Conservation (phyloP, 2,797 vertebrate species). For the Emys orbicularis region DNA sequence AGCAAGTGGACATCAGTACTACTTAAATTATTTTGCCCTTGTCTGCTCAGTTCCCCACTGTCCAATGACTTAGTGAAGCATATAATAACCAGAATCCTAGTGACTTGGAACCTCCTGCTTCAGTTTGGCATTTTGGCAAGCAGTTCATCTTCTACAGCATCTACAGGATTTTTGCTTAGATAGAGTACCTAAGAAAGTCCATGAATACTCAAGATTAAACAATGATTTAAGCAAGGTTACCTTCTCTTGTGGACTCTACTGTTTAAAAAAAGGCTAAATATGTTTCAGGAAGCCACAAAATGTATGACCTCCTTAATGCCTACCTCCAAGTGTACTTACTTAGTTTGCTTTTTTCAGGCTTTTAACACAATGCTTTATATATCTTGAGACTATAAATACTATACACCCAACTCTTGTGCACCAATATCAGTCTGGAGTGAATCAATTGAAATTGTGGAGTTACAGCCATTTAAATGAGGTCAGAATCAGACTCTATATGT, state of each 20-base stretch:
- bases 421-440: not conserved
- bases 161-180: not conserved
- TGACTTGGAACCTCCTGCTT: not conserved
- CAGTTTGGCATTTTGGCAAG: not conserved
- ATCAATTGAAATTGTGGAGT: accelerated
- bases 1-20: not conserved
- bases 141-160: not conserved
- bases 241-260: not conserved
- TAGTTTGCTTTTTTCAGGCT: not conserved
- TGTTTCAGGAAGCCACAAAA: not conserved
- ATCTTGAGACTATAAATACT: not conserved
- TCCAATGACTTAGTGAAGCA: not conserved
- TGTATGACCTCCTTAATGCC: not conserved
- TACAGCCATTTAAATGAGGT: not conserved
- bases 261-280: not conserved
- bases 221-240: not conserved
- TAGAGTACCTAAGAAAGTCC: not conserved
- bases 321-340: not conserved
- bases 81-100: not conserved
- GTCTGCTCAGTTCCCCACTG: not conserved
- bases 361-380: not conserved
- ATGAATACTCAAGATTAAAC: not conserved
- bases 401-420: not conserved
- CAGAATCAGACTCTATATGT: not conserved
- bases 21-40: not conserved